Base-by-base conservation (phyloP, 2,113 vertebrate genomes). In the Prunella himalayana region DNA sequence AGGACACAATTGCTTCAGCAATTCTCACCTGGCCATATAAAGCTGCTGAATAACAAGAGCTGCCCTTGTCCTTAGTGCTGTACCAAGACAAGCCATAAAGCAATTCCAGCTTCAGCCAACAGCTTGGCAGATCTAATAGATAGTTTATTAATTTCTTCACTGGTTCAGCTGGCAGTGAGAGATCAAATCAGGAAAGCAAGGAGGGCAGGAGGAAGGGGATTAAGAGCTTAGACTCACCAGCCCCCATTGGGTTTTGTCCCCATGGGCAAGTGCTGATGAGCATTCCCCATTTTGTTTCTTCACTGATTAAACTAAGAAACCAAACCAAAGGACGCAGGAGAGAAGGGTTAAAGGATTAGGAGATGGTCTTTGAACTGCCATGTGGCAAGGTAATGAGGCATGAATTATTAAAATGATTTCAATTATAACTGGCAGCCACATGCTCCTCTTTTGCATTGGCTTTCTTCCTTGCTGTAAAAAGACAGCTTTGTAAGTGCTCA, bases 391-490 rank as follows among this genome's bases (percentile, higher is more conserved):
- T 96, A 96, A 96, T 92, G 93, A 97, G 90, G 92, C 90, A 95
- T 94, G 96, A 95, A 96, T 97, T 97, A 97, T 96, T 97, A 96
- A 97, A 95, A 90, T 92, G 0, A 95, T 94, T 95, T 95, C 93
- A 95, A 96, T 96, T 93, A 93, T 82, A 94, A 95, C 88, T 83
- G 94, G 90, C 94, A 96, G 93, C 71, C 64, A 15, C 90, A 71
- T 44, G 68, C 60, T 49, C 54, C 0, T 6, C 60, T 95, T 79
- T 87, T 89, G 78, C 84, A 25, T 60, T 92, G 86, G 61, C 81
- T 91, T 88, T 86, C 51, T 88, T 92, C 63, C 60, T 86, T 28
- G 35, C 50, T 71, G 82, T 65, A 66, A 80, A 82, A 94, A 88
- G 90, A 59, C 42, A 70, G 47, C 39, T 92, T 94, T 92, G 79